Base-by-base conservation (phyloP, 2,797 vertebrate genomes). In the Bryconaethiops microstoma region DNA sequence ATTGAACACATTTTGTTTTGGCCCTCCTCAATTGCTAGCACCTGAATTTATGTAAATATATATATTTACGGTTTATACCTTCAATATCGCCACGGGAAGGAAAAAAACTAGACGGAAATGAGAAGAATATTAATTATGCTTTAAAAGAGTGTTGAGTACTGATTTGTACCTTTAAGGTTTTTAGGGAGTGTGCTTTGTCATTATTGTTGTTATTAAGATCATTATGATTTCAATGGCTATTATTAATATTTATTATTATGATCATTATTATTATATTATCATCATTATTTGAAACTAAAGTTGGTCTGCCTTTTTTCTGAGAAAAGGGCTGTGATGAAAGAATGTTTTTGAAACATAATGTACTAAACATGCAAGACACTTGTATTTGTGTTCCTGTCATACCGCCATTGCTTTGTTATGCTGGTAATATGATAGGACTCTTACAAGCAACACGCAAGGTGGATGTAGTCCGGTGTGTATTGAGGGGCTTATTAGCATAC, bases 271-370 rank as follows among this genome's bases (percentile, higher is more conserved):
- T 84, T 85, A 63, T 79, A 81, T 83, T 75, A 84, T 84, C 84
- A 63, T 73, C 29, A 68, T 48, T 59, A 50, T 71, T 54, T 23
- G 54, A 48, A 70, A 52, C 68, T 70, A 70, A 70, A 84, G 86
- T 50, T 88, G 63, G 85, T 87, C 71, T 78, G 86, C 87, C 85
- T 84, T 88, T 80, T 72, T 45, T 87, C 77, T 21, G 23, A 1
- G 81, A 88, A 90, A 87, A 89, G 80, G 89, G 89, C 88, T 87
- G 83, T 90, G 89, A 75, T 89, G 83, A 89, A 90, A 90, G 87
- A 92, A 91, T 91, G 90, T 93, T 87, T 91, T 92, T 88, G 86
- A 92, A 87, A 84, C 88, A 78, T 87, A 85, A 83, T 89, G 83
- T 89, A 86, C 87, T 90, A 83, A 91, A 92, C 87, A 90, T 57